Conservation (phyloP, 2,797 vertebrate species). For the Vespertilio murinus region DNA sequence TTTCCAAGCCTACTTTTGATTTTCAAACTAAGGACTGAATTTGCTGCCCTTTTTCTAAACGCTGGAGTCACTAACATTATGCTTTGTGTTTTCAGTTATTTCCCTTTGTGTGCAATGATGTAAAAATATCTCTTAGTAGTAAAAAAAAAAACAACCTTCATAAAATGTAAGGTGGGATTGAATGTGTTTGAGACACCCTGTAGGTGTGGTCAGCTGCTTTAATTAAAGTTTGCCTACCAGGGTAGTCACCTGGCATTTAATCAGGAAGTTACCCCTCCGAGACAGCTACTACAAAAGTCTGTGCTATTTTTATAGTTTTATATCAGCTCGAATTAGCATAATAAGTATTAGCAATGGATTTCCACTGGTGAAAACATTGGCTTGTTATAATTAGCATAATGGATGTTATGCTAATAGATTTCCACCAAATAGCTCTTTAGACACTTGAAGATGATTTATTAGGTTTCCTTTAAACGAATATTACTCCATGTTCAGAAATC, state of each 20-base stretch:
- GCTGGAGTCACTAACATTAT: not conserved
- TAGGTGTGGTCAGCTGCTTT: not conserved
- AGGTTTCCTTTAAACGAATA: slow-evolving; percentile 22
- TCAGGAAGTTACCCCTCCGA: not conserved
- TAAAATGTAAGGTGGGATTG: not conserved
- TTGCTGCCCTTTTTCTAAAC: slow-evolving; percentile 4
- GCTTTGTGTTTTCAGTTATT: not conserved
- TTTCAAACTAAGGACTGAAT: not conserved
- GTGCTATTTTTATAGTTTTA: slow-evolving; percentile 54
- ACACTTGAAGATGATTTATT: not conserved
- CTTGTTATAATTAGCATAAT: slow-evolving; percentile 69
- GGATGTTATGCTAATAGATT: slow-evolving; percentile 42
- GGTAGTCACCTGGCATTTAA: not conserved
- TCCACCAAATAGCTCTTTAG: slow-evolving; percentile 31
- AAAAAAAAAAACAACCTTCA: not conserved
- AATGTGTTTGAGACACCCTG: not conserved
- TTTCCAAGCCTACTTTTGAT: not conserved
- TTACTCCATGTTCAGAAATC: slow-evolving; percentile 43
- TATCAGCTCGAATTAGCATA: slow-evolving; percentile 62
- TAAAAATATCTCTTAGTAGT: not conserved
- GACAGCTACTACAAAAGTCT: not conserved
- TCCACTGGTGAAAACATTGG: slow-evolving; percentile 40
- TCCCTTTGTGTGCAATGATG: not conserved
- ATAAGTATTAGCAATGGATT: slow-evolving; percentile 57
- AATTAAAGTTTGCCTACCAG: not conserved